Conservation (phyloP, 2,888 invertebrate genomes). For the Cheilosia scutellata region DNA sequence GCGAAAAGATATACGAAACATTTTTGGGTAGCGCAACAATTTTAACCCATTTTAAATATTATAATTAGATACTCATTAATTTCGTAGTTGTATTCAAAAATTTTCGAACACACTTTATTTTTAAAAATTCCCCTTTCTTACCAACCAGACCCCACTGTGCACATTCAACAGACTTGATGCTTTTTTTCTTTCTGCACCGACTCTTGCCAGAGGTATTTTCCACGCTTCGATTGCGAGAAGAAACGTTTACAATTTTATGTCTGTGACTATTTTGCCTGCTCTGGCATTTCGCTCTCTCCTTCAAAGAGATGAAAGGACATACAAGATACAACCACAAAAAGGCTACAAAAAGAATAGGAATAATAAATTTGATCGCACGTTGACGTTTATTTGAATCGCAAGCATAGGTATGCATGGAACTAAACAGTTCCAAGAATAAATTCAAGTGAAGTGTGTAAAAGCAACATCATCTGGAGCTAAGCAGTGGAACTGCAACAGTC, state of each 20-base stretch:
- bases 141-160: slow-evolving; percentile 1
- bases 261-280: background rate
- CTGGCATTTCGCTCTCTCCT: slow-evolving; percentile 1
- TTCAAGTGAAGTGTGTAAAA: slow-evolving; percentile 27
- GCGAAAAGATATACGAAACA: no score
- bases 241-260: slow-evolving; percentile 34
- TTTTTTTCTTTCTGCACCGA: background rate
- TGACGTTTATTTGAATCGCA: slow-evolving; percentile 60
- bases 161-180: background rate
- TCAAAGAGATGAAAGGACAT: background rate
- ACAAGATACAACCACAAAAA: background rate
- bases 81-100: no score
- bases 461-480: slow-evolving; percentile 5
- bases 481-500: slow-evolving; percentile 1
- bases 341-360: slow-evolving; percentile 9
- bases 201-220: slow-evolving; percentile 3
- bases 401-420: slow-evolving; percentile 4
- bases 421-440: slow-evolving; percentile 45
- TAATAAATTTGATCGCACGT: slow-evolving; percentile 60
- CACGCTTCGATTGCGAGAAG: slow-evolving; percentile 20
- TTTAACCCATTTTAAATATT: no score
- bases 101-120: no score
- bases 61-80: no score
- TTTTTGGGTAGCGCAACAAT: no score
- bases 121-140: no score